Base-by-base conservation (phyloP, 2,113 vertebrate genomes). In the Lasiurus cinereus region DNA sequence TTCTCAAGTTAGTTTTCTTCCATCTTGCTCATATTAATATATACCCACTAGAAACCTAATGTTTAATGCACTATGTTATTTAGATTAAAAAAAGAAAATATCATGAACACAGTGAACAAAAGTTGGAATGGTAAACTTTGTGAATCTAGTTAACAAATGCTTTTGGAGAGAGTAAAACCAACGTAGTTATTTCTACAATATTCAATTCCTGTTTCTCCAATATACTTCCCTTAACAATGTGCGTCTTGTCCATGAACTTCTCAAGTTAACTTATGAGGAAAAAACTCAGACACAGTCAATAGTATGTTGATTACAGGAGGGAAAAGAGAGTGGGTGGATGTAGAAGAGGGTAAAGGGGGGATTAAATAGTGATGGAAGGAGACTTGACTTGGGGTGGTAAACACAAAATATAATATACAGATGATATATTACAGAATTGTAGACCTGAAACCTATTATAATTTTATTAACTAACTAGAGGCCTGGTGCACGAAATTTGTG, bases 1-100 rank as follows among this genome's bases (percentile, higher is more conserved):
- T 82, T 95, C 73, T 96, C 79, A 39, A 54, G 33, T 54, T 77
- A 80, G 19, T 80, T 50, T 73, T 93, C 50, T 91, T 95, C 77
- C 43, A 69, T n/a, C n/a, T 66, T 67, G 74, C 39, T 84, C 48
- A 93, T 22, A 79, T 69, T 83, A 21, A 91, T 83, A 95, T 85
- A 31, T 62, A 84, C 90, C 94, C 72, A 88, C 33, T 6, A 19
- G 84, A 69, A 56, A 77, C 87, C 67, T 94, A 43, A 48, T 92
- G 0, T 74, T 95, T 93, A 62, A 66, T 43, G n/a, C 27, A 79
- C 36, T 48, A 70, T 3, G 43, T 50, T 67, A n/a, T 10, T 15
- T 88, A 56, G 59, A 79, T 93, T 88, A 8, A 12, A 80, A 4
- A 33, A 79, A 43, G 24, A 13, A 33, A 56, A 94, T 93, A 67